phyloP scores from a whole-genome alignment of 37 sponge, comb jelly and placozoan species.

The Theonella swinhoei region DNA sequence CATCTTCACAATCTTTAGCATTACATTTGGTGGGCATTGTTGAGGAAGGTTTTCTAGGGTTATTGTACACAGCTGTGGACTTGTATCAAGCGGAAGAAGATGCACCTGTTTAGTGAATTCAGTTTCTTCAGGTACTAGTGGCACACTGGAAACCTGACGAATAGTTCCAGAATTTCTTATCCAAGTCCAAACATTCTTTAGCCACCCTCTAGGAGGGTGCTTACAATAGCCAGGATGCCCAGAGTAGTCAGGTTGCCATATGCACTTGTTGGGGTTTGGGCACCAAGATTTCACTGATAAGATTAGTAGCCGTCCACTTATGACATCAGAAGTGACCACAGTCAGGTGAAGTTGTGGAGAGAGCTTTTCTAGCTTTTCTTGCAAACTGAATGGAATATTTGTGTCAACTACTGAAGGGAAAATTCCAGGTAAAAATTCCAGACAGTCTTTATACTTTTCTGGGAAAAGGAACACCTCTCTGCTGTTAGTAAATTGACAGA shows the following conservation, averaged over 20 bases:
- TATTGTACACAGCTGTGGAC: background rate
- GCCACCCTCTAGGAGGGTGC: conserved; percentile 50
- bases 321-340: conserved; percentile 5
- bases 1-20: background rate
- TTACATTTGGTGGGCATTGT: background rate
- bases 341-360: background rate
- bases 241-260: conserved; percentile 54
- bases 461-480: background rate
- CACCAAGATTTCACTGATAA: conserved; percentile 40
- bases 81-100: background rate
- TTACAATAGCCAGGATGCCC: too few relatives aligned
- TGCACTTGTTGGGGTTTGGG: background rate
- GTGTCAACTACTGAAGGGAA: background rate
- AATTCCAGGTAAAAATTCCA: conserved; percentile 28
- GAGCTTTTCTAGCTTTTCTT: background rate
- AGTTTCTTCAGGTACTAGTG: conserved; percentile 19
- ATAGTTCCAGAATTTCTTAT: background rate
- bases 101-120: background rate
- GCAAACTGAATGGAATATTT: background rate
- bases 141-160: background rate
- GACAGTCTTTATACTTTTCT: background rate
- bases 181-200: conserved; percentile 53
- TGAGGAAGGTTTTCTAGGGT: background rate
- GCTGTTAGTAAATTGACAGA: background rate
- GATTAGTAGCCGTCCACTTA: conserved; percentile 17